Percentiles rank a stretch among this genome's conserved stretches.
Conservation (phyloP, 2,113 vertebrate species). For the Synodontis membranacea region DNA sequence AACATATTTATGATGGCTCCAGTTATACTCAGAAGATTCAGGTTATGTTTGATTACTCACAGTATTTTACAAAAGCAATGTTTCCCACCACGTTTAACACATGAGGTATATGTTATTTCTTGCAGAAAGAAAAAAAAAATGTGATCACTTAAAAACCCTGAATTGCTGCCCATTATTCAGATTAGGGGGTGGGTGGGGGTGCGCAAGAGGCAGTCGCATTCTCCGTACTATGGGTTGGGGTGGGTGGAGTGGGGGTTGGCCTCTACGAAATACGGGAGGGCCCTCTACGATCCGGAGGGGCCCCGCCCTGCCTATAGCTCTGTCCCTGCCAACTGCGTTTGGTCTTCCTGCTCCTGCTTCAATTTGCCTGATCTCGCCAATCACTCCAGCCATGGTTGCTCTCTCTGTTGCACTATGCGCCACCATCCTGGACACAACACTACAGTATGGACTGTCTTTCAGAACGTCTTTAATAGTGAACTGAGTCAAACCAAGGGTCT, state of each 20-base stretch:
- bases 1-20: not conserved
- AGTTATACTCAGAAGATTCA: not conserved
- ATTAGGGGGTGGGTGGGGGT: too few relatives aligned
- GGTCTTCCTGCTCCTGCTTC: constrained; percentile 7
- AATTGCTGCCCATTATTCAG: not conserved
- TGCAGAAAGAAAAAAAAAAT: too few relatives aligned
- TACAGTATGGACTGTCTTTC: constrained; percentile 58
- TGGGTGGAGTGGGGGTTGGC: too few relatives aligned
- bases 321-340: not conserved
- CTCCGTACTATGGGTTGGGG: too few relatives aligned
- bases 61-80: not conserved
- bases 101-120: not conserved
- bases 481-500: constrained; percentile 60
- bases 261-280: too few relatives aligned
- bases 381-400: constrained; percentile 59
- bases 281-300: too few relatives aligned
- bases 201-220: too few relatives aligned
- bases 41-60: not conserved
- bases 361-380: constrained; percentile 59
- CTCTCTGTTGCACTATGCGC: constrained; percentile 51
- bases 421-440: constrained; percentile 66
- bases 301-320: too few relatives aligned
- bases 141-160: not conserved
- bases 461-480: constrained; percentile 65
- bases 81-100: not conserved